Evolutionary conservation across 1,140 invertebrate species (phyloP), one percentile per base, ranked within the genome.

Genomic region (Liolophura sinensis): DNA sequence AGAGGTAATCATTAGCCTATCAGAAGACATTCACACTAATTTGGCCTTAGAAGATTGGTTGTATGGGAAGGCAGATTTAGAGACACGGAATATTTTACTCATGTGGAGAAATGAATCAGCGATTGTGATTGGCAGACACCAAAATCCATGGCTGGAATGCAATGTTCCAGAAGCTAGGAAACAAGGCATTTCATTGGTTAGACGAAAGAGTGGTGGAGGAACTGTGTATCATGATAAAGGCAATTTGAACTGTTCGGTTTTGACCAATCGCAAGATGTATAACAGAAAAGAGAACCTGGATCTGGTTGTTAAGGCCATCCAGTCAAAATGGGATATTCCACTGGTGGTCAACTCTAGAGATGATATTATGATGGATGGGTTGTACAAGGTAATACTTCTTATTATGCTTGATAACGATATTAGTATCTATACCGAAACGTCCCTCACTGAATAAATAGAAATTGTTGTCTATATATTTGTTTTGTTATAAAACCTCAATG

Each of bases 171-270:
- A 70, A 64, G 70, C 78, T 9, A 58, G 18, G 6, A 87, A 89
- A 47, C 84, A 87, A 25, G 89, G 88, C 20, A 89, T 96, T 55
- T 82, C 88, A 1, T 73, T 98, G 20, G 96, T 91, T 0, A 87
- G 97, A 60, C 87, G 96, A 22, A 93, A 95, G 76, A 97, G 95
- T 83, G 96, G 95, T n/a, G 97, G 97, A 65, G 96, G 95, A 14
- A 92, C 95, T 20, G 95, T 99, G 22, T 99, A 95, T 83, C 96
- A 99, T 84, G 97, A 99, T 84, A 77, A 88, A 67, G 96, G 95
- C 52, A 97, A 97, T 86, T 84, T 98, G 0, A 98, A 98, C 86
- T 87, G 95, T 60, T 92, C 93, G 0, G 98, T 98, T 82, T 93
- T 98, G 71, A 92, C 92, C 4, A 87, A 90, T 0, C 87, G 89